Percentiles rank a stretch among this genome's conserved stretches.
Conservation (phyloP, 2,888 invertebrate genomes). For the Synanthedon formicaeformis region DNA sequence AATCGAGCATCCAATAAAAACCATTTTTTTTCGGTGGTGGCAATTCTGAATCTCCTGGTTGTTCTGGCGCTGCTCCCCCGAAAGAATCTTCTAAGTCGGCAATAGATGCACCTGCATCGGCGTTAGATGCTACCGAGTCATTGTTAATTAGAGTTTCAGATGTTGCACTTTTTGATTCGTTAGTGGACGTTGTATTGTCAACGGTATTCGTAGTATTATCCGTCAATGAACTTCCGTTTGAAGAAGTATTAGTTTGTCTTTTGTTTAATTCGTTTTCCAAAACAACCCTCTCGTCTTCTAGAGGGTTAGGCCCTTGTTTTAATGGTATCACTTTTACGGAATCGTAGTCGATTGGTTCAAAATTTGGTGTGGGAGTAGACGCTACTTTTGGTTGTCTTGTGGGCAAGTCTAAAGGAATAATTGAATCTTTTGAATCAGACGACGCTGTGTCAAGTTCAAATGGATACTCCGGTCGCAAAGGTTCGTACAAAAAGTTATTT, state of each 20-base stretch:
- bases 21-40: slow-evolving; percentile 80
- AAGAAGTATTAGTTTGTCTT: slow-evolving; percentile 34
- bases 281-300: slow-evolving; percentile 28
- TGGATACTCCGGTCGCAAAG: slow-evolving; percentile 42
- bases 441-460: slow-evolving; percentile 55
- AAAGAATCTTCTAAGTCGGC: slow-evolving; percentile 82
- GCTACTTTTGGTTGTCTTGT: slow-evolving; percentile 36
- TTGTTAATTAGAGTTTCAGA: slow-evolving; percentile 19
- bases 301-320: slow-evolving; percentile 42
- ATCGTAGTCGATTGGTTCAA: slow-evolving; percentile 54
- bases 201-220: slow-evolving; percentile 13
- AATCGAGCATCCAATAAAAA: slow-evolving; percentile 86
- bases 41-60: slow-evolving; percentile 71
- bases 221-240: slow-evolving; percentile 15
- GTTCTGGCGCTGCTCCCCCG: slow-evolving; percentile 72
- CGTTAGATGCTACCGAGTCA: slow-evolving; percentile 57
- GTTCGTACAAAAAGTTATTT: slow-evolving; percentile 47
- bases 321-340: slow-evolving; percentile 57
- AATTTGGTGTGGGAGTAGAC: slow-evolving; percentile 21
- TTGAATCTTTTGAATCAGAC: slow-evolving; percentile 39
- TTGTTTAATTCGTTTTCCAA: slow-evolving; percentile 40
- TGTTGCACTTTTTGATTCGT: slow-evolving; percentile 25
- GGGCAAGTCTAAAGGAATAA: slow-evolving; percentile 48
- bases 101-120: slow-evolving; percentile 65
- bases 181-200: slow-evolving; percentile 16